phyloP scores from a whole-genome alignment of 2,113 vertebrate genomes.

The Mobula birostris region DNA sequence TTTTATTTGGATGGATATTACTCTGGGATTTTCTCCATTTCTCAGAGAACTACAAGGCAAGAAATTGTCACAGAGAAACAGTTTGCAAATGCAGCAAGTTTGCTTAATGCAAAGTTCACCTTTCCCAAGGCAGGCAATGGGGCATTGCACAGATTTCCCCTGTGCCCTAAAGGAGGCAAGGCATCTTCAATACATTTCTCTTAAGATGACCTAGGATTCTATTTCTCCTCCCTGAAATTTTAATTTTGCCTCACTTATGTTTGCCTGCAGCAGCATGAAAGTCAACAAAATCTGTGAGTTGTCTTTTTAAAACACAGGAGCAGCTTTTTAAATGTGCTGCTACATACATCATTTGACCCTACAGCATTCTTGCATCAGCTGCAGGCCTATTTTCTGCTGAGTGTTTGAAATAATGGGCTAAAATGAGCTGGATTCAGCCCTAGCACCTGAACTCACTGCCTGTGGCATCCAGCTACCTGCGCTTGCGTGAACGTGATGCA shows the following conservation, averaged over 20 bases:
- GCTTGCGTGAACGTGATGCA: no score
- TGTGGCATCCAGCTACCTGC: no score
- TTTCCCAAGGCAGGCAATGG: background rate
- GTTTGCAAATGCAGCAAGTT: background rate
- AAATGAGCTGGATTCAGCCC: no score
- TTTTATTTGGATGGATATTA: background rate
- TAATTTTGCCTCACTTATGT: background rate
- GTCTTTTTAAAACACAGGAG: background rate
- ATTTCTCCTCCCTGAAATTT: background rate
- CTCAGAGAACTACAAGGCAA: background rate
- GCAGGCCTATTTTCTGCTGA: background rate
- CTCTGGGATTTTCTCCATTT: background rate
- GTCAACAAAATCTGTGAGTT: background rate
- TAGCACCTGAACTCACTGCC: no score
- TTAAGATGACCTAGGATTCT: background rate
- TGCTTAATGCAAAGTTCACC: background rate
- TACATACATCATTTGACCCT: background rate
- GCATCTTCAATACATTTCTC: no score
- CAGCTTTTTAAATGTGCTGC: background rate
- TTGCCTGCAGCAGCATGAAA: background rate
- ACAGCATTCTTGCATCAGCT: background rate
- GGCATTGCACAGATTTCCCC: background rate
- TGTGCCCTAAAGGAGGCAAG: background rate
- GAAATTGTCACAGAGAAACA: background rate
- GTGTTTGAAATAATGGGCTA: background rate